These are phyloP conservation scores for Eurystomus glaucurus DNA, from an alignment of 2,797 vertebrate genomes.

Conservation along the genomic window DNA sequence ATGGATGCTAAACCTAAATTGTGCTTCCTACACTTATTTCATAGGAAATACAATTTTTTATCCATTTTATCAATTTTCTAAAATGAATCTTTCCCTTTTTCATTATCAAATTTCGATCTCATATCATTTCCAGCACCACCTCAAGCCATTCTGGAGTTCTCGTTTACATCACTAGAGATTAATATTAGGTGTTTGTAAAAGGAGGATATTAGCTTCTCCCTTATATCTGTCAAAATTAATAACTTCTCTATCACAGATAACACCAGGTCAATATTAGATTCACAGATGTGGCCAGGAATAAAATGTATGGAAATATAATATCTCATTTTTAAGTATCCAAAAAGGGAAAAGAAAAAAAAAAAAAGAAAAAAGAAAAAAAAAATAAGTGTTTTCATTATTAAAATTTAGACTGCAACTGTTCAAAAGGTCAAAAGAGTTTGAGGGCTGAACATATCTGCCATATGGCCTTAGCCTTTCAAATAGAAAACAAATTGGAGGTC, in stretches of 20 bases:
- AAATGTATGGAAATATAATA: conserved; percentile 87
- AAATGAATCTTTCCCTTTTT: conserved; percentile 83
- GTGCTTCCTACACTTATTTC: conserved; percentile 62
- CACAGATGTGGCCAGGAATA: conserved; percentile 85
- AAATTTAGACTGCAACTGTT: conserved; percentile 78
- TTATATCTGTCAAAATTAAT: conserved; percentile 89
- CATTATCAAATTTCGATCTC: conserved; percentile 83
- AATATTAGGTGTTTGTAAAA: conserved; percentile 88
- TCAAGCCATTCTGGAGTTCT: conserved; percentile 71
- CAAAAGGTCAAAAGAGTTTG: conserved; percentile 82
- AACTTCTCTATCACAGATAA: conserved; percentile 88
- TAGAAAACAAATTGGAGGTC: conserved; percentile 71
- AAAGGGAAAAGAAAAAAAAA: neutral
- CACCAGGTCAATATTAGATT: conserved; percentile 87
- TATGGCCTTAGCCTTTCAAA: conserved; percentile 70
- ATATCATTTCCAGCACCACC: conserved; percentile 78
- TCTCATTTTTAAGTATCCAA: conserved; percentile 84
- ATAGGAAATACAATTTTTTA: conserved; percentile 70
- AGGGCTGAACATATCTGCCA: conserved; percentile 74
- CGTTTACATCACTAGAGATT: conserved; percentile 85
- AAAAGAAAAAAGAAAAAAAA: neutral
- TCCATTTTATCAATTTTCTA: conserved; percentile 78
- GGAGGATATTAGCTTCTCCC: conserved; percentile 88
- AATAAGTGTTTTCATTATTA: conserved; percentile 74
- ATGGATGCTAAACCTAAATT: neutral